phyloP scores from a whole-genome alignment of 1,140 invertebrate species.

The Hylyphantes graminicola region DNA sequence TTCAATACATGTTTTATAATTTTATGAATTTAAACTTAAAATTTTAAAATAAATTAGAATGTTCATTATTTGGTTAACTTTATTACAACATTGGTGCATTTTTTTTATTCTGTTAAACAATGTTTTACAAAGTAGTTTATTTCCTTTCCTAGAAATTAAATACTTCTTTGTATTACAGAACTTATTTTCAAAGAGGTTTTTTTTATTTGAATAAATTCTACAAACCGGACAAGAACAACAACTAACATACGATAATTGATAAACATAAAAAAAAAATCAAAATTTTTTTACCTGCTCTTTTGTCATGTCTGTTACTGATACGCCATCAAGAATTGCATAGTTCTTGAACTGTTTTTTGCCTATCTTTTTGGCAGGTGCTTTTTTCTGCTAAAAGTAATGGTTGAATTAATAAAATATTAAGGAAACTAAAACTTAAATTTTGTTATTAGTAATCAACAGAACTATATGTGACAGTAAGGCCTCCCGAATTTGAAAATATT shows the following conservation, averaged over 20 bases:
- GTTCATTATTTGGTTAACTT: too few species aligned
- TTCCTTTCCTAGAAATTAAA: not conserved
- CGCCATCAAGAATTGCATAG: constrained; percentile 82
- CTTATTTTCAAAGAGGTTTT: not conserved
- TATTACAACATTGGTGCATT: too few species aligned
- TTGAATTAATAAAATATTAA: not conserved
- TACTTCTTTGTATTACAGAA: not conserved
- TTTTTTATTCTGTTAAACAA: too few species aligned
- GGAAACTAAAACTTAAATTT: not conserved
- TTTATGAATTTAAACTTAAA: too few species aligned
- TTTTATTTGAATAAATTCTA: not conserved
- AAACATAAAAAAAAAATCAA: not conserved
- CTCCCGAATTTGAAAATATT: too few species aligned
- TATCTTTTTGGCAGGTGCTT: constrained; percentile 62
- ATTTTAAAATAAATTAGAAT: too few species aligned
- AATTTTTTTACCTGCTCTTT: constrained; percentile 78
- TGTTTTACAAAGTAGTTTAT: too few species aligned
- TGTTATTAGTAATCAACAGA: not conserved
- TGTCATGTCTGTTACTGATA: constrained; percentile 91
- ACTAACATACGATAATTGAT: not conserved
- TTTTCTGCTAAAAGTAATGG: constrained; percentile 5
- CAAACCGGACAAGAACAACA: not conserved
- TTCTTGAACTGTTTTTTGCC: constrained; percentile 67
- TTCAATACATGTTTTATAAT: too few species aligned
- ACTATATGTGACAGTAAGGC: too few species aligned